Evolutionary conservation across 1,140 invertebrate genomes (phyloP).

Genomic region (Ctenoplectra terminalis): DNA sequence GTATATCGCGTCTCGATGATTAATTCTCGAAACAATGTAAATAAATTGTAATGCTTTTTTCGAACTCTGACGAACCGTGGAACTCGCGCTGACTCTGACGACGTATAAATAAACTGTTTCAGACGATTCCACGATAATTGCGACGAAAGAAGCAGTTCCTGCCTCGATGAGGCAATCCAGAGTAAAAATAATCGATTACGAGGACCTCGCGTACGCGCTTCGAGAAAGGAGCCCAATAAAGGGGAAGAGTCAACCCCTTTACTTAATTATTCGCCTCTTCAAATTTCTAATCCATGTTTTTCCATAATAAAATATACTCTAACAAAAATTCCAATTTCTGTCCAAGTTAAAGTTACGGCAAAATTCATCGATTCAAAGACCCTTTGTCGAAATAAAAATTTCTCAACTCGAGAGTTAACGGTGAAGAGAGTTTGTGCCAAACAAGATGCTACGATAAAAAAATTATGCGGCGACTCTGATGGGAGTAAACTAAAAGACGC

Average conservation of each 20-base stretch:
- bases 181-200: background rate
- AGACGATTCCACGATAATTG: background rate
- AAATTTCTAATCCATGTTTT: too few relatives aligned
- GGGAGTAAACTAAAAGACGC: background rate
- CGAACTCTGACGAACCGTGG: background rate
- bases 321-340: too few relatives aligned
- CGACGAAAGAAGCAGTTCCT: background rate
- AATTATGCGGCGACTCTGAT: too few relatives aligned
- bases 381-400: too few relatives aligned
- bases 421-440: background rate
- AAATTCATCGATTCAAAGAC: too few relatives aligned
- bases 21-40: slow-evolving; percentile 2
- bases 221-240: background rate
- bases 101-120: slow-evolving; percentile 3
- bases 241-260: too few relatives aligned
- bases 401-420: too few relatives aligned
- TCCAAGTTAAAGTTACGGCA: too few relatives aligned
- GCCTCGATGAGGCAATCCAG: slow-evolving; percentile 14
- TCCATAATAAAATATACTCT: too few relatives aligned
- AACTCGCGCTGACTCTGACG: background rate
- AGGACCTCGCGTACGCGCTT: background rate
- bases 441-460: too few relatives aligned
- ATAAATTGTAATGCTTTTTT: slow-evolving; percentile 2
- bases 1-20: background rate
- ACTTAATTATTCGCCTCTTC: too few relatives aligned